Evolutionary conservation across 2,113 vertebrate species (phyloP), one percentile per base, ranked within the genome.

Genomic region (Fregata magnificens): DNA sequence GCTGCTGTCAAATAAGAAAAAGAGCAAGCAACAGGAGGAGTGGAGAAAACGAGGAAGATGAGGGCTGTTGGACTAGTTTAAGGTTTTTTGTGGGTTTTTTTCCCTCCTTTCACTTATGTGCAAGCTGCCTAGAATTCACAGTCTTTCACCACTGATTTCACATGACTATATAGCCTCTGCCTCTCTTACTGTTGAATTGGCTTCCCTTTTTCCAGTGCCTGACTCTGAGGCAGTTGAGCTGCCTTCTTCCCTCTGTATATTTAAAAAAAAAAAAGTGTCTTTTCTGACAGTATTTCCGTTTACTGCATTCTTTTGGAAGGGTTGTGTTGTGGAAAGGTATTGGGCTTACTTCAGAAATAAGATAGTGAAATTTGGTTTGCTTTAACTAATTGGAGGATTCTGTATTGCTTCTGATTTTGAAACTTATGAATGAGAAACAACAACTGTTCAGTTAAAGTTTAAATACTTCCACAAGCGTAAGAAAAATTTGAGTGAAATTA

Each of bases 141-240:
- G 1, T 70, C 38, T 63, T 49, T 80, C 20, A 32, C n/a, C 80
- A 16, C 45, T 69, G 47, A 14, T 34, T 71, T 72, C 2, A 5
- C 2, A 0, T 52, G 19, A 24, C 40, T 52, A 1, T 6, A 6
- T 16, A 63, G 18, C 24, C 15, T 69, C 5, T 76, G n/a, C n/a
- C n/a, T n/a, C n/a, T n/a, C 17, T 29, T 38, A 20, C 5, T 81
- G 34, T 62, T 86, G 25, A 52, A n/a, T 4, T 86, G 38, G 6
- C 42, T 70, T 78, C 26, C 8, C 8, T 67, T 28, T 86, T 52
- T 67, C 19, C 24, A 59, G 13, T 58, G 28, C 17, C 34, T 70
- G 77, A 53, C 17, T 67, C 21, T 29, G 45, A 40, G 36, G 31
- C 34, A 45, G 20, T n/a, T 83, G 34, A 93, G 32, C 24, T 81